Conservation (phyloP, 2,797 vertebrate genomes). For the Acanthornis magna region DNA sequence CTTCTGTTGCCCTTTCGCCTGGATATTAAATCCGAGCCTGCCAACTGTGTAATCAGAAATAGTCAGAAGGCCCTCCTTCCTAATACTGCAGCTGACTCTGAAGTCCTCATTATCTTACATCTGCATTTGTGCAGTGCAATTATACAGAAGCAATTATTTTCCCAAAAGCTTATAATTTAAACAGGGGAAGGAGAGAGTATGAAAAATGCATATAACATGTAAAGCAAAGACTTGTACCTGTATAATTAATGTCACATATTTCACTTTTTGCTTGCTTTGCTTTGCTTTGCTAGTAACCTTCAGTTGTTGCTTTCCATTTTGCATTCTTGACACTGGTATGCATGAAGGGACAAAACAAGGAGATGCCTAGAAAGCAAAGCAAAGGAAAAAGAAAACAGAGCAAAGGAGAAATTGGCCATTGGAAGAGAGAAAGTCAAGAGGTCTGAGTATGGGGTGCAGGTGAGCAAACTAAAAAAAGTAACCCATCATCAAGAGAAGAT, state of each 20-base stretch:
- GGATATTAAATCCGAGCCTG: conserved; percentile 35
- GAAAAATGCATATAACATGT: background rate
- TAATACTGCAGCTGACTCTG: conserved; percentile 35
- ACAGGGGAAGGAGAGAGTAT: background rate
- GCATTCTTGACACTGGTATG: background rate
- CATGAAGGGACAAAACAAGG: background rate
- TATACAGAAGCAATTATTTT: conserved; percentile 29
- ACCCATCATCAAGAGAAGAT: background rate
- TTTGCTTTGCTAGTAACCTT: background rate
- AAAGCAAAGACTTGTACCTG: background rate
- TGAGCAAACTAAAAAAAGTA: background rate
- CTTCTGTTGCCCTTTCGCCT: conserved; percentile 17
- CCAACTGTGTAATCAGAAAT: conserved; percentile 46
- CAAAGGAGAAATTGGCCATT: background rate
- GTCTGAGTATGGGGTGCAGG: background rate
- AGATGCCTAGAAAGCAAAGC: background rate
- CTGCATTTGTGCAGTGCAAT: conserved; percentile 35
- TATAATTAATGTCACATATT: background rate
- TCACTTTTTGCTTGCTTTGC: background rate
- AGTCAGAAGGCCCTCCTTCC: conserved; percentile 41
- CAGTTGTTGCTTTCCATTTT: background rate
- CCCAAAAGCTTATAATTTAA: conserved; percentile 15
- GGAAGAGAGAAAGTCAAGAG: background rate
- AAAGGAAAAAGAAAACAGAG: background rate
- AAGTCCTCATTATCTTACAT: conserved; percentile 35